phyloP scores from a whole-genome alignment of 1,140 invertebrate genomes.

The Branchinecta lynchi region DNA sequence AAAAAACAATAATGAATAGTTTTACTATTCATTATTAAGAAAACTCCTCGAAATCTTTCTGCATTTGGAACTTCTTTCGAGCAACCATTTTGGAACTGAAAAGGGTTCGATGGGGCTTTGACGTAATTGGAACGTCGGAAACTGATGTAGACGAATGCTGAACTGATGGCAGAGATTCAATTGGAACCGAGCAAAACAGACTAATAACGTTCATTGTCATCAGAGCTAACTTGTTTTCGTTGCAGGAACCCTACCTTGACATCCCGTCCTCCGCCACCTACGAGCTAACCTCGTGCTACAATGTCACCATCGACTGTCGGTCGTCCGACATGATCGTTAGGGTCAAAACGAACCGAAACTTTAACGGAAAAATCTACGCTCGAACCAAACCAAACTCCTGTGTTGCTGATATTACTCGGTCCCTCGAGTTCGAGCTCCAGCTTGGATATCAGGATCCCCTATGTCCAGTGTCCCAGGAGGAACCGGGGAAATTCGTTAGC shows the following conservation, averaged over 20 bases:
- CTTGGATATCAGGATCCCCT: constrained; percentile 33
- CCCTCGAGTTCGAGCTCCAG: constrained; percentile 32
- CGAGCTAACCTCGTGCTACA: constrained; percentile 39
- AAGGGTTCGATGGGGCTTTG: too few species aligned
- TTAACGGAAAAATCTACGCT: constrained; percentile 39
- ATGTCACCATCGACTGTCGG: constrained; percentile 36
- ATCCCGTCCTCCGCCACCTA: constrained; percentile 34
- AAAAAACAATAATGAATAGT: too few species aligned
- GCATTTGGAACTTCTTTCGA: too few species aligned
- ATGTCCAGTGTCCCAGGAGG: constrained; percentile 33
- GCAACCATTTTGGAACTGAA: too few species aligned
- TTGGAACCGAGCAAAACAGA: too few species aligned
- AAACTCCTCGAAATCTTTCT: too few species aligned
- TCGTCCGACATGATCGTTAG: constrained; percentile 36
- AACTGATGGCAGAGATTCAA: too few species aligned
- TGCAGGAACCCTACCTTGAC: constrained; percentile 36
- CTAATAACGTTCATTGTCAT: too few species aligned
- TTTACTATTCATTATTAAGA: too few species aligned
- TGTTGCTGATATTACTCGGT: constrained; percentile 33
- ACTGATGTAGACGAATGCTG: too few species aligned
- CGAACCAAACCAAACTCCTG: constrained; percentile 37
- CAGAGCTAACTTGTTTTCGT: neutral
- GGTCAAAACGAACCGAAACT: constrained; percentile 37
- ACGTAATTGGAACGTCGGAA: too few species aligned
- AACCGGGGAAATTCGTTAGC: constrained; percentile 31